These are phyloP conservation scores for Tauraco hartlaubi DNA, from an alignment of 2,797 vertebrate species.

Conservation along the genomic window DNA sequence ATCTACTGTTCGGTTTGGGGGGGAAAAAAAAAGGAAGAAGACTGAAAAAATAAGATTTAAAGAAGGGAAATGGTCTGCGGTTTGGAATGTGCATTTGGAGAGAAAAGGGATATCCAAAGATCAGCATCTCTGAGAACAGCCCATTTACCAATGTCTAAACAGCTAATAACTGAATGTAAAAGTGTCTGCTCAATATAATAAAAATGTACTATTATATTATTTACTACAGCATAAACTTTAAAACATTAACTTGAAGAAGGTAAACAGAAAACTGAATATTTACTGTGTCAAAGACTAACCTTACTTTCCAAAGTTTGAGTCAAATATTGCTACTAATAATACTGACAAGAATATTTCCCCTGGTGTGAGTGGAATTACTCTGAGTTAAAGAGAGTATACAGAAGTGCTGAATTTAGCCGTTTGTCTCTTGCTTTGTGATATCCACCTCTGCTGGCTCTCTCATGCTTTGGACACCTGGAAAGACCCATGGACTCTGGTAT, in stretches of 20 bases:
- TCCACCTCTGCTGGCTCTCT: not conserved
- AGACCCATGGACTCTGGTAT: not conserved
- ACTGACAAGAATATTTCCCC: not conserved
- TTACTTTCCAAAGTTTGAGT: not conserved
- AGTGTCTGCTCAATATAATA: slow-evolving; percentile 10
- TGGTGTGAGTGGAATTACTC: not conserved
- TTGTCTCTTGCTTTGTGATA: not conserved
- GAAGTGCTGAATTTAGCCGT: not conserved
- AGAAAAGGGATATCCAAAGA: slow-evolving; percentile 12
- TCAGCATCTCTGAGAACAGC: slow-evolving; percentile 2
- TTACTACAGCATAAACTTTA: slow-evolving; percentile 15
- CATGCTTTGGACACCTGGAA: not conserved
- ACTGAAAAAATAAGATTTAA: not conserved
- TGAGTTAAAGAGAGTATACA: not conserved
- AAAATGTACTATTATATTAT: slow-evolving; percentile 38
- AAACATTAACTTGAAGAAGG: slow-evolving; percentile 16
- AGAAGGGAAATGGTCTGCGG: not conserved
- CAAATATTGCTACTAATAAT: slow-evolving; percentile 10
- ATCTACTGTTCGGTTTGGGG: not conserved
- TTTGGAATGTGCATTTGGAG: not conserved
- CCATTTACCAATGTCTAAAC: slow-evolving; percentile 39
- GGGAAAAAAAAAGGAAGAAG: not conserved
- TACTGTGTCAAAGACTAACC: not conserved
- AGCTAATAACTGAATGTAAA: slow-evolving; percentile 38
- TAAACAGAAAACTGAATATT: slow-evolving; percentile 43